A percentile compares a stretch with the other conserved stretches of the same genome.
These are phyloP conservation scores for Homalodisca vitripennis DNA, from an alignment of 1,140 invertebrate genomes.

Conservation along the genomic window DNA sequence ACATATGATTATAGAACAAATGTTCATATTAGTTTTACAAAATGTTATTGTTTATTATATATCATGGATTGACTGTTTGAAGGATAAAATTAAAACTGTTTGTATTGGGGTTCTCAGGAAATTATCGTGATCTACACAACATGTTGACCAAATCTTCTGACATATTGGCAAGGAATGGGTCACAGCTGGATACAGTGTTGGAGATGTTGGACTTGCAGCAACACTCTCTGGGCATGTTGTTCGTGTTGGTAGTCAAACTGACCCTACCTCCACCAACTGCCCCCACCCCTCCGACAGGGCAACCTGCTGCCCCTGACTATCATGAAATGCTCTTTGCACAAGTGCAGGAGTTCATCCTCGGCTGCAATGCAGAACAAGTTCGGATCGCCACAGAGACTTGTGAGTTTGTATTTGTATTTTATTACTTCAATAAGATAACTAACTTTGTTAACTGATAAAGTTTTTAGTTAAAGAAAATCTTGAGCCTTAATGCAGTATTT, in stretches of 20 bases:
- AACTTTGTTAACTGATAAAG: too few relatives aligned
- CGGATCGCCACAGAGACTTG: constrained; percentile 79
- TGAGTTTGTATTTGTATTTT: too few relatives aligned
- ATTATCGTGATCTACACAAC: constrained; percentile 76
- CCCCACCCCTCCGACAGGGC: constrained; percentile 47
- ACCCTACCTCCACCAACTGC: constrained; percentile 48
- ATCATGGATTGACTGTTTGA: too few relatives aligned
- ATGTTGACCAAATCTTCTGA: constrained; percentile 78
- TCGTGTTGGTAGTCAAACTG: constrained; percentile 77
- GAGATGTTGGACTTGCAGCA: constrained; percentile 86
- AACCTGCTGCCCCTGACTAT: constrained; percentile 37
- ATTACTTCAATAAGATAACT: too few relatives aligned
- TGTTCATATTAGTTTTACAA: too few relatives aligned
- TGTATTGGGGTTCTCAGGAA: constrained; percentile 73
- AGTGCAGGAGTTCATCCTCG: constrained; percentile 79
- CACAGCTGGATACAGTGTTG: constrained; percentile 80
- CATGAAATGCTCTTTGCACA: constrained; percentile 59
- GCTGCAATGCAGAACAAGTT: constrained; percentile 86
- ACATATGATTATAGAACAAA: too few relatives aligned
- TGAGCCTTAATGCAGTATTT: too few relatives aligned
- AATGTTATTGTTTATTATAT: too few relatives aligned
- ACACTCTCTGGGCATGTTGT: constrained; percentile 83
- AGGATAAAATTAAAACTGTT: too few relatives aligned
- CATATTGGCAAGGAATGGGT: constrained; percentile 74
- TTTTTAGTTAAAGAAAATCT: too few relatives aligned